These are phyloP conservation scores for Spilarctia lutea DNA, from an alignment of 2,888 invertebrate genomes.

Conservation along the genomic window DNA sequence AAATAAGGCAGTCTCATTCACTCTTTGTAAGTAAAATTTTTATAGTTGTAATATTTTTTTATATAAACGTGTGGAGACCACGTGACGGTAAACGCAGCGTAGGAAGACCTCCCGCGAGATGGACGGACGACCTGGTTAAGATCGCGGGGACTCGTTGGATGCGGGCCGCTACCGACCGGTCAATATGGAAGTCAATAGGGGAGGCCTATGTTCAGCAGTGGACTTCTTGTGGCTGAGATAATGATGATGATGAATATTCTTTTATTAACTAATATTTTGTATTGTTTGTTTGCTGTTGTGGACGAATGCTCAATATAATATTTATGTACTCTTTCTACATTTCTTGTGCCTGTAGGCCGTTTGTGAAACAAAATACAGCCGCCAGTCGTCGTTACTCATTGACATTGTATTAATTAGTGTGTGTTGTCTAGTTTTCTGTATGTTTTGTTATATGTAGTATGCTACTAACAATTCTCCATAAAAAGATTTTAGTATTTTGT, in stretches of 20 bases:
- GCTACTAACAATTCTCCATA: background rate
- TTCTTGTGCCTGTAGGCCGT: slow-evolving; percentile 13
- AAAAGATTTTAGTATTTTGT: too few relatives aligned
- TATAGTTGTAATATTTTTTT: slow-evolving; percentile 3
- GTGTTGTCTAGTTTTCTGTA: background rate
- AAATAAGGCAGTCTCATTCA: too few relatives aligned
- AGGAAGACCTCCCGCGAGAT: too few relatives aligned
- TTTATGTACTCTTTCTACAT: slow-evolving; percentile 17
- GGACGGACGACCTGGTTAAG: too few relatives aligned
- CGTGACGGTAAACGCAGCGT: too few relatives aligned
- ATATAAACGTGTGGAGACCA: too few relatives aligned
- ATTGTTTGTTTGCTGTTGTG: slow-evolving; percentile 15
- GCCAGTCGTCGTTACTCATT: slow-evolving; percentile 6
- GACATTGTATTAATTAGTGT: slow-evolving; percentile 9
- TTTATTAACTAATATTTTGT: slow-evolving; percentile 16
- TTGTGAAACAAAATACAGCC: slow-evolving; percentile 1
- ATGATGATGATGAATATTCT: too few relatives aligned
- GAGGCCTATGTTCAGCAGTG: too few relatives aligned
- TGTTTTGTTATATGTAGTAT: background rate
- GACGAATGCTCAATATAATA: slow-evolving; percentile 19
- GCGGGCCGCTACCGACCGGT: too few relatives aligned
- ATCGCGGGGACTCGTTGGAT: too few relatives aligned
- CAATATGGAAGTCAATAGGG: too few relatives aligned
- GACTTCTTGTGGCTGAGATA: too few relatives aligned
- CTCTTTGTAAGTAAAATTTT: background rate